Conservation (phyloP, 2,888 invertebrate genomes). For the Tupiocoris notatus region DNA sequence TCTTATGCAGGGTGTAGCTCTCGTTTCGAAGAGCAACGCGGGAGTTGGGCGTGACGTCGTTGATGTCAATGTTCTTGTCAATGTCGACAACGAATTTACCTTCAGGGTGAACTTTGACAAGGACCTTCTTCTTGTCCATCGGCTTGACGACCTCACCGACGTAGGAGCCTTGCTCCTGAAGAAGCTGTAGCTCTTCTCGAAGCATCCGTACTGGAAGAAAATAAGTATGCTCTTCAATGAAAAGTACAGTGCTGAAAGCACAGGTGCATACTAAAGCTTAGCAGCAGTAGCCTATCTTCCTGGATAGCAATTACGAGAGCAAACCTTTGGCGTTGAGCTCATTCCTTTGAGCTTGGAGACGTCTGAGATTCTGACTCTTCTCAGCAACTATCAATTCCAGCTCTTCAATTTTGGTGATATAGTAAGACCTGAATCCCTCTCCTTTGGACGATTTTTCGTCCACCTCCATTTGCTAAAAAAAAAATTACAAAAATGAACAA, state of each 20-base stretch:
- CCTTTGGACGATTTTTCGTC: slow-evolving; percentile 66
- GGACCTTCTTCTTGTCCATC: slow-evolving; percentile 99
- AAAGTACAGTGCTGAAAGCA: too few species aligned
- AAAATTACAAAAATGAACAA: too few species aligned
- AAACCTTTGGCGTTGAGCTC: slow-evolving; percentile 96
- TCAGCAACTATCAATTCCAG: slow-evolving; percentile 94
- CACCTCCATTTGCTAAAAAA: slow-evolving; percentile 65
- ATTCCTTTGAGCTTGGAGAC: slow-evolving; percentile 96
- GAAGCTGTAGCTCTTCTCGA: slow-evolving; percentile 91
- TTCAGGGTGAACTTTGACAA: slow-evolving; percentile 98
- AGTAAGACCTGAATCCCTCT: slow-evolving; percentile 93
- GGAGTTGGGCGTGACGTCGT: slow-evolving; percentile 95
- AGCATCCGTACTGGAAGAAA: slow-evolving; percentile 98
- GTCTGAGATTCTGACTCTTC: slow-evolving; percentile 92
- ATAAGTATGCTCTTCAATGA: too few species aligned
- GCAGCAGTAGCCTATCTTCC: too few species aligned
- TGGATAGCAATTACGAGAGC: too few species aligned
- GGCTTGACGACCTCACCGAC: slow-evolving; percentile 99
- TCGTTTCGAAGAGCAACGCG: slow-evolving; percentile 97
- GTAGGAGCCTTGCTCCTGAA: slow-evolving; percentile 98
- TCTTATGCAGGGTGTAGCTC: slow-evolving; percentile 97
- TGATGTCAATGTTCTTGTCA: slow-evolving; percentile 98
- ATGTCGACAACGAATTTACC: slow-evolving; percentile 99
- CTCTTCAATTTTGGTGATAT: slow-evolving; percentile 97
- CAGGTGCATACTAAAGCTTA: too few species aligned